Evolutionary conservation across 2,797 vertebrate species (phyloP), one percentile per base, ranked within the genome.

Genomic region (Meriones psammophilus): DNA sequence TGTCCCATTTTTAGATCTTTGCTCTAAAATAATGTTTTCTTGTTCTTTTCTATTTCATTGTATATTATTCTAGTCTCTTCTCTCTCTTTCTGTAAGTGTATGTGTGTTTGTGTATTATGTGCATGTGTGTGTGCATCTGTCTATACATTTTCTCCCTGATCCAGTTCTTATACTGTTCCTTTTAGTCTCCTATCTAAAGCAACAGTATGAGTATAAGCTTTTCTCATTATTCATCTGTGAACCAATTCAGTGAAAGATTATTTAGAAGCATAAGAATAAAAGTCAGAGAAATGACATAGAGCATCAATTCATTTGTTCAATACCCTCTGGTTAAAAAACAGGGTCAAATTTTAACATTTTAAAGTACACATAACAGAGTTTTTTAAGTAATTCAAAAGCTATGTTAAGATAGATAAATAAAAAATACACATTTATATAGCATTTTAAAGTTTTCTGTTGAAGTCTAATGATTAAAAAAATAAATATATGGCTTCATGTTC

Each of bases 1-100:
- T 36, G 88, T 97, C 13, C 24, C 5, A 42, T 56, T 92, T 96
- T 88, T 91, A 92, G 30, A 92, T 74, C 8, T 64, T 36, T 87
- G 7, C 0, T 90, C 9, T 94, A 66, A 91, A 89, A 83, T 46
- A 2, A 24, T 90, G 8, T 85, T 94, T 91, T 54, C 26, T 3
- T 69, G 95, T 79, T 62, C 22, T 69, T 30, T 94, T 78, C 36
- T 28, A 18, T 89, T 94, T 91, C 46, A 66, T 76, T 69, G 13
- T 26, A 80, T 81, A 90, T 13, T 33, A 54, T 69, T 66, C 22
- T 92, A 69, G 42, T 39, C 39, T 2, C 14, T 12, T 58, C 56
- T 50, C 10, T 50, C 56, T 42, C 42, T 42, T 5, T 50, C 50
- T 50, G 50, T 58, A 14, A 14, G 56, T 58, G 4, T 58, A 12